These are phyloP conservation scores for Grantiella picta DNA, from an alignment of 2,113 vertebrate species.

Conservation along the genomic window DNA sequence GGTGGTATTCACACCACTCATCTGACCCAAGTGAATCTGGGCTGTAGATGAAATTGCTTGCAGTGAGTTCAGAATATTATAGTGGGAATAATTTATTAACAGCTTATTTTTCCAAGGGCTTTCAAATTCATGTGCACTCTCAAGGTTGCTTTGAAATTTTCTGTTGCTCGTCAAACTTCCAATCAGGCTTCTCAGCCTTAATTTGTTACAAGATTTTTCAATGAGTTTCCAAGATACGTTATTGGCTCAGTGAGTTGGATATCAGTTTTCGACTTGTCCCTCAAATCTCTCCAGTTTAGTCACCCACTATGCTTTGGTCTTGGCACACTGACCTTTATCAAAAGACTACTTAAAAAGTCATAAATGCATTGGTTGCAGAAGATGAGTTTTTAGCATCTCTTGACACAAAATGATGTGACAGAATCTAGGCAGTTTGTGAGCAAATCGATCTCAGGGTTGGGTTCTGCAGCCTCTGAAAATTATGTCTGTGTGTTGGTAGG, in stretches of 20 bases:
- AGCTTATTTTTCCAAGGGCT: neutral
- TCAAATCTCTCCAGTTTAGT: neutral
- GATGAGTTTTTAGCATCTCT: neutral
- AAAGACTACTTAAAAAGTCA: neutral
- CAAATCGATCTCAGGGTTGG: neutral
- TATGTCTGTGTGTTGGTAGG: neutral
- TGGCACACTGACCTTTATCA: neutral
- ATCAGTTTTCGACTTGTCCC: neutral
- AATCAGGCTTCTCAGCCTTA: neutral
- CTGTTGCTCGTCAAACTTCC: neutral
- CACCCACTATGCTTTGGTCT: neutral
- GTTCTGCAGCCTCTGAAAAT: neutral
- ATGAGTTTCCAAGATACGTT: neutral
- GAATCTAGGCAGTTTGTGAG: neutral
- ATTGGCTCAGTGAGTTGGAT: neutral
- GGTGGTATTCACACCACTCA: neutral
- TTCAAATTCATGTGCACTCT: neutral
- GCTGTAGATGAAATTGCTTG: neutral
- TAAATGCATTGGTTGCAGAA: neutral
- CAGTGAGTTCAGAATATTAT: neutral
- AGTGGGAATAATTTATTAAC: neutral
- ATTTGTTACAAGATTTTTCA: neutral
- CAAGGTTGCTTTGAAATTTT: neutral
- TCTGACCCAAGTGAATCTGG: neutral
- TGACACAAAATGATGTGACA: neutral